Percentiles rank a stretch among this genome's conserved stretches.
These are phyloP conservation scores for Andrena haemorrhoa DNA, from an alignment of 2,888 invertebrate genomes.

Conservation along the genomic window DNA sequence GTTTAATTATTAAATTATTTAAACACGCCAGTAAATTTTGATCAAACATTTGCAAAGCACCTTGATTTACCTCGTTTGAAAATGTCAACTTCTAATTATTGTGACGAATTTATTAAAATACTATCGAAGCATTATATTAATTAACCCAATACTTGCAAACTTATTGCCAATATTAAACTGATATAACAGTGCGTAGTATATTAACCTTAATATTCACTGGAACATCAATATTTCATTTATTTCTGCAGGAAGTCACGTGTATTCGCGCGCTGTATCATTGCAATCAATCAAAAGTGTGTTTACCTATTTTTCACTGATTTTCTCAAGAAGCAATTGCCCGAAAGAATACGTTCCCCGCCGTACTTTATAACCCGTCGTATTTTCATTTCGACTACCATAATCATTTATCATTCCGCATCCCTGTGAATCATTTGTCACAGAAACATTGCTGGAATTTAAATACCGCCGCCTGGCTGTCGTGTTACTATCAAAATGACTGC, in stretches of 20 bases:
- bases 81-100: too few relatives aligned
- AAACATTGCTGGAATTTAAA: slow-evolving; percentile 28
- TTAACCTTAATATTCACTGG: background rate
- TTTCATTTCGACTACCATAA: background rate
- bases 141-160: too few relatives aligned
- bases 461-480: slow-evolving; percentile 4
- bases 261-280: background rate
- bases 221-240: background rate
- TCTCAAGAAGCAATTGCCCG: slow-evolving; percentile 11
- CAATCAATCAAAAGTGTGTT: background rate
- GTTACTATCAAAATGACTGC: slow-evolving; percentile 13
- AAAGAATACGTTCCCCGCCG: background rate
- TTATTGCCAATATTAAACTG: too few relatives aligned
- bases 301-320: background rate
- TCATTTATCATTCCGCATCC: slow-evolving; percentile 14
- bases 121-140: too few relatives aligned
- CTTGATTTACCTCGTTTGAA: too few relatives aligned
- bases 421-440: slow-evolving; percentile 32
- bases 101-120: too few relatives aligned
- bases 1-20: too few relatives aligned
- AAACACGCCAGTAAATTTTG: too few relatives aligned
- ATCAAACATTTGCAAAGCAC: too few relatives aligned
- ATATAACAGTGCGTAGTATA: background rate
- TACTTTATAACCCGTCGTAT: slow-evolving; percentile 1
- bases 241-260: background rate